Evolutionary conservation across 2,797 vertebrate species (phyloP).

Genomic region (Bovichtus diacanthus): DNA sequence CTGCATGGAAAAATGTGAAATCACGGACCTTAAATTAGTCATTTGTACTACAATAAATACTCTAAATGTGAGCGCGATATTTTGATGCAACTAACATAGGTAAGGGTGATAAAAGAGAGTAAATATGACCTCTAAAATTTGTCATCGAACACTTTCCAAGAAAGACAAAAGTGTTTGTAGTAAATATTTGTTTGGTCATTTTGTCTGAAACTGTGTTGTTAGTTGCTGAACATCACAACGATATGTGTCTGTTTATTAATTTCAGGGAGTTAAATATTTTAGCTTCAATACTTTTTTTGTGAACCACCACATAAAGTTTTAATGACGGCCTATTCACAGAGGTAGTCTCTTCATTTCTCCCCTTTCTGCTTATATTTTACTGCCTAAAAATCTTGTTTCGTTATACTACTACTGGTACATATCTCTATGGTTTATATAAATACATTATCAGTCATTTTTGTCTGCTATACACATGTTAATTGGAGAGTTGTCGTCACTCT

Average conservation of each 20-base stretch:
- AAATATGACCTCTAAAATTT: slow-evolving; percentile 42
- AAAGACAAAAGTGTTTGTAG: slow-evolving; percentile 18
- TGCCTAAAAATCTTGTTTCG: slow-evolving; percentile 12
- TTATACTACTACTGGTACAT: slow-evolving; percentile 34
- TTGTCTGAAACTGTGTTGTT: slow-evolving; percentile 26
- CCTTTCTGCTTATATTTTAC: slow-evolving; percentile 26
- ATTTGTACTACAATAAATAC: slow-evolving; percentile 60
- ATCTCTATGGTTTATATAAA: slow-evolving; percentile 46
- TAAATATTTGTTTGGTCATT: slow-evolving; percentile 30
- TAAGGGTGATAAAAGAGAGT: slow-evolving; percentile 47
- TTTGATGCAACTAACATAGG: slow-evolving; percentile 49
- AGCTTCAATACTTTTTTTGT: slow-evolving; percentile 33
- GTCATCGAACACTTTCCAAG: slow-evolving; percentile 26
- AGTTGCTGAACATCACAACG: slow-evolving; percentile 20
- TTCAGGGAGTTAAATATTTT: slow-evolving; percentile 36
- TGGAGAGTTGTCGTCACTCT: slow-evolving; percentile 71
- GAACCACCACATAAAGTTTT: slow-evolving; percentile 34
- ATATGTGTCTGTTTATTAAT: slow-evolving; percentile 5
- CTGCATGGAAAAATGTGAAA: slow-evolving; percentile 58
- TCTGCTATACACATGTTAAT: slow-evolving; percentile 76
- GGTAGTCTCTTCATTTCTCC: slow-evolving; percentile 45
- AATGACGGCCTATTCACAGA: slow-evolving; percentile 51
- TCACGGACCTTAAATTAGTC: slow-evolving; percentile 48
- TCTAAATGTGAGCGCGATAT: slow-evolving; percentile 44
- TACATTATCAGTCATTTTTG: slow-evolving; percentile 64